Evolutionary conservation across 2,888 invertebrate species (phyloP).

Genomic region (Stenodera caucasica): DNA sequence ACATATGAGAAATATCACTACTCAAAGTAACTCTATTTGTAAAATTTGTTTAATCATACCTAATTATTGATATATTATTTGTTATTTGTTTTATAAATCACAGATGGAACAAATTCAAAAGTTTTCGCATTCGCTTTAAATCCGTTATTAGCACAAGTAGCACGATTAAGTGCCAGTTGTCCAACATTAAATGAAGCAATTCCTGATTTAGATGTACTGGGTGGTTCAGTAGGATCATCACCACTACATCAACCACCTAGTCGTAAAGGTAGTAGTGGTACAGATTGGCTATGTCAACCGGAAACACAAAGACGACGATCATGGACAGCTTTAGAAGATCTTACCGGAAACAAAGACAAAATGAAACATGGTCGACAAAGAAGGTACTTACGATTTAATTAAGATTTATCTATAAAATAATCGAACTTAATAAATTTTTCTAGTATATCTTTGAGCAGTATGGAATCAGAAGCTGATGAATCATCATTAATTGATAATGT

Average conservation of each 20-base stretch:
- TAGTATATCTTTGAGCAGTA: slow-evolving; percentile 74
- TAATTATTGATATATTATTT: neutral
- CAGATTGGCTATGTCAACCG: slow-evolving; percentile 56
- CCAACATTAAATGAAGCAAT: slow-evolving; percentile 66
- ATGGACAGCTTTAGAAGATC: slow-evolving; percentile 84
- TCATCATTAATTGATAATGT: slow-evolving; percentile 57
- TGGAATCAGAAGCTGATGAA: slow-evolving; percentile 86
- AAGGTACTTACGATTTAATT: slow-evolving; percentile 58
- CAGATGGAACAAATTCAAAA: slow-evolving; percentile 41
- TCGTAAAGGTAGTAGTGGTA: slow-evolving; percentile 64
- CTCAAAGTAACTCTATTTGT: slow-evolving; percentile 46
- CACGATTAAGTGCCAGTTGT: slow-evolving; percentile 73
- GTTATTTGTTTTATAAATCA: neutral
- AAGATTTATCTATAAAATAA: slow-evolving; percentile 5
- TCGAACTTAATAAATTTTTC: too few species aligned
- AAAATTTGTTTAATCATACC: neutral
- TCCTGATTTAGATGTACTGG: slow-evolving; percentile 52
- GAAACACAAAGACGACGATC: slow-evolving; percentile 68
- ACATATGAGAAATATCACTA: slow-evolving; percentile 71
- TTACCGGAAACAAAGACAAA: slow-evolving; percentile 61
- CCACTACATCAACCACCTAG: slow-evolving; percentile 60
- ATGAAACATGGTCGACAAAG: slow-evolving; percentile 58
- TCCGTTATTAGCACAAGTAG: slow-evolving; percentile 52
- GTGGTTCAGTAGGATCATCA: slow-evolving; percentile 56
- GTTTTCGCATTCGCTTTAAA: slow-evolving; percentile 52